A percentile compares a stretch with the other conserved stretches of the same genome.
Conservation (phyloP, 2,888 invertebrate species). For the Agrilus cyanescens region DNA sequence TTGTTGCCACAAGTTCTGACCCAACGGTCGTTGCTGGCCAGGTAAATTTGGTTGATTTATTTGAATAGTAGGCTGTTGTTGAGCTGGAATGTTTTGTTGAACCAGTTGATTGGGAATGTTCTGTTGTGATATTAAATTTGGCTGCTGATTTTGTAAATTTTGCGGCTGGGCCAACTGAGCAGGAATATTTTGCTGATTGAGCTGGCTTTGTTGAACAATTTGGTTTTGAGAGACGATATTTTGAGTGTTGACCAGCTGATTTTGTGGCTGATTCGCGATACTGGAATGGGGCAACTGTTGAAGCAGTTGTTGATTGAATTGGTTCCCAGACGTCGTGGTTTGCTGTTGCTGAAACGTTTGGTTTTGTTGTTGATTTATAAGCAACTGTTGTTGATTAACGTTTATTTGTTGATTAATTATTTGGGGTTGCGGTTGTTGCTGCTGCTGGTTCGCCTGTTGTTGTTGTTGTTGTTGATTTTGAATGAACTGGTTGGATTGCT, state of each 20-base stretch:
- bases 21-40: conserved; percentile 17
- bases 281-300: too few species aligned
- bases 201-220: conserved; percentile 13
- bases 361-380: conserved; percentile 8
- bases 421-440: conserved; percentile 8
- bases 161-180: conserved; percentile 12
- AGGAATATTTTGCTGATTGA: conserved; percentile 13
- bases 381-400: conserved; percentile 8
- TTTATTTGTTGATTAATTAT: conserved; percentile 10
- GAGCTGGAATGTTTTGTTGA: not conserved
- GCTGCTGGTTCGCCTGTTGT: conserved; percentile 11
- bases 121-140: conserved; percentile 12
- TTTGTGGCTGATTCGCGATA: too few species aligned
- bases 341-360: conserved; percentile 15
- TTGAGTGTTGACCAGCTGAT: conserved; percentile 2
- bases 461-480: conserved; percentile 15
- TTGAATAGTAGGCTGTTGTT: conserved; percentile 4
- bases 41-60: conserved; percentile 12
- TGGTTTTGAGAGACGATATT: conserved; percentile 6
- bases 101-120: conserved; percentile 10
- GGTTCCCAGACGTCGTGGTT: conserved; percentile 14
- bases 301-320: conserved; percentile 6
- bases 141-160: conserved; percentile 13
- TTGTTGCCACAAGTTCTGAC: conserved; percentile 18
- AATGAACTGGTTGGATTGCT: conserved; percentile 9